Evolutionary conservation across 1,140 invertebrate genomes (phyloP), one percentile per base, ranked within the genome.

Genomic region (Rhizoglyphus robini): DNA sequence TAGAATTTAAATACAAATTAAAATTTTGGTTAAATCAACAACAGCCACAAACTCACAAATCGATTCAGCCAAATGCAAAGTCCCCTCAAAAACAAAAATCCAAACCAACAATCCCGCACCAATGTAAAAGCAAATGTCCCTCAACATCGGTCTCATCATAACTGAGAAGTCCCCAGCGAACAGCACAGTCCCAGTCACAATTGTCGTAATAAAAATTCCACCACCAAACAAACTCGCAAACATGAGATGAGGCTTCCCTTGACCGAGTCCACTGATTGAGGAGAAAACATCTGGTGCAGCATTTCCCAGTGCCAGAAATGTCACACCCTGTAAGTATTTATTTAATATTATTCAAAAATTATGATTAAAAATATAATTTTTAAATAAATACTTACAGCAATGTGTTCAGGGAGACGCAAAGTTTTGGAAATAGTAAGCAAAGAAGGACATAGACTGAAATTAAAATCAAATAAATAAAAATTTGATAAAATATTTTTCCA

Each of bases 251-350:
- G 79, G 79, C 76, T 80, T 68, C 67, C 76, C 74, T 69, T 77
- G 73, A 71, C 78, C 71, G 48, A 75, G 70, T 51, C 76, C 73
- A 60, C 79, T 76, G 59, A 85, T 63, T 1, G 83, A 82, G 46
- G 83, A 84, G 73, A 88, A 86, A 27, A 88, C 80, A 74, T 88
- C 86, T 8, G 85, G 83, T 3, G 86, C 82, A 34, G 85, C 86
- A 76, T 88, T 88, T n/a, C 86, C 86, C 74, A 88, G 86, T 0
- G 86, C 86, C 70, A 88, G 72, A 67, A 88, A 81, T 20, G 86
- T 88, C 13, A 88, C 84, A 3, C 86, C 86, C n/a, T n/a, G n/a
- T n/a, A n/a, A n/a, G n/a, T n/a, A n/a, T n/a, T n/a, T n/a, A n/a
- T n/a, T n/a, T n/a, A n/a, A n/a, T n/a, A n/a, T n/a, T n/a, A n/a